Evolutionary conservation across 2,113 vertebrate species (phyloP).

Genomic region (Eptatretus burgeri): DNA sequence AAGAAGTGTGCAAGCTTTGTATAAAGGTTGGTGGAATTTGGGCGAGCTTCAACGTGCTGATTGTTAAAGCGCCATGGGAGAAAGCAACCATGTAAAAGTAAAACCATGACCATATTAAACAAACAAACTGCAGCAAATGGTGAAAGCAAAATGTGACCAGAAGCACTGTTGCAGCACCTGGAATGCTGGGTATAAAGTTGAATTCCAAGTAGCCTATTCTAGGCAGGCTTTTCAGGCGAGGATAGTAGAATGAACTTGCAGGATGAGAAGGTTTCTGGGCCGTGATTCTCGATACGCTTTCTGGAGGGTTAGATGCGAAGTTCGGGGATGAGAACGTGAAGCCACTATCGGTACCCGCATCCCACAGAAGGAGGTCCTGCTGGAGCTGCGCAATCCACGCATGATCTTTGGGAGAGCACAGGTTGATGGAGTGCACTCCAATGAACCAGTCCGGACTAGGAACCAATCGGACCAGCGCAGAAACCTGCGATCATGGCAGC

Average conservation of each 20-base stretch:
- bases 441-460: constrained; percentile 37
- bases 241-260: constrained; percentile 30
- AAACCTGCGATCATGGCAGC: constrained; percentile 15
- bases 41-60: too few species aligned
- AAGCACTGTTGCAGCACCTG: too few species aligned
- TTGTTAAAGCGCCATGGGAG: too few species aligned
- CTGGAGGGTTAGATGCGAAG: constrained; percentile 22
- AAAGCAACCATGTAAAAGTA: too few species aligned
- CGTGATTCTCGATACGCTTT: constrained; percentile 20
- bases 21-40: too few species aligned
- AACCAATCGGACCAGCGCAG: constrained; percentile 28
- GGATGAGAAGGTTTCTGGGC: constrained; percentile 32
- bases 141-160: too few species aligned
- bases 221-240: constrained; percentile 22
- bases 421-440: constrained; percentile 22
- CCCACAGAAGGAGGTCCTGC: constrained; percentile 24
- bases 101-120: too few species aligned
- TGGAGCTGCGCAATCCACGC: constrained; percentile 26
- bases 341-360: constrained; percentile 28
- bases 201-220: constrained; percentile 21
- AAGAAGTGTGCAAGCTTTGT: too few species aligned
- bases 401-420: constrained; percentile 16
- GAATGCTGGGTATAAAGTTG: constrained; percentile 9
- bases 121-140: too few species aligned
- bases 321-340: constrained; percentile 36